These are phyloP conservation scores for Denticeps clupeoides DNA, from an alignment of 2,797 vertebrate species.

Conservation along the genomic window DNA sequence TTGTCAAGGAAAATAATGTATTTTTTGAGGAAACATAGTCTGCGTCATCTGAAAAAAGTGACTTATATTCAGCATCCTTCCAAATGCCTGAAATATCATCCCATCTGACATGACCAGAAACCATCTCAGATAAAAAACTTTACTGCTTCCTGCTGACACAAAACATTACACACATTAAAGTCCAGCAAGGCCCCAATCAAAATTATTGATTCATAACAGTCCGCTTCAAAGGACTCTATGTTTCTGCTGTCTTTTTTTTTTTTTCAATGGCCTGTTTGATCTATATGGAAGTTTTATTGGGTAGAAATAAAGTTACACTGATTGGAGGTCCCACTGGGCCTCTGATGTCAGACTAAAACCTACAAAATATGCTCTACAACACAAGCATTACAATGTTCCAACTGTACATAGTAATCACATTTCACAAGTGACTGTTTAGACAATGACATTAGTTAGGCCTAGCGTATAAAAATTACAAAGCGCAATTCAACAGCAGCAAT, in stretches of 20 bases:
- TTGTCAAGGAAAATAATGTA: no score
- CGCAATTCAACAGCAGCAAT: no score
- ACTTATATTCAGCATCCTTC: background rate
- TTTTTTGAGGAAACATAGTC: no score
- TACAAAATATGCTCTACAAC: no score
- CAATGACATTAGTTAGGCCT: no score
- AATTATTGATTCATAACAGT: constrained; percentile 54
- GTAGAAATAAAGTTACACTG: constrained; percentile 46
- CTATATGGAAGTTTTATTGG: constrained; percentile 33
- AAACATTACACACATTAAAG: constrained; percentile 58
- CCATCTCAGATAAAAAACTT: constrained; percentile 33
- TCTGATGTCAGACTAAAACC: no score
- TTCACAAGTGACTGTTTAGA: no score
- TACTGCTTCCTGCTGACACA: constrained; percentile 51
- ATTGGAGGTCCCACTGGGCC: constrained; percentile 37
- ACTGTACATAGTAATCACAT: no score
- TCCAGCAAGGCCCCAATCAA: constrained; percentile 57
- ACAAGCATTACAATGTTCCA: no score
- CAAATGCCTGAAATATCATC: background rate
- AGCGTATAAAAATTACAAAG: no score
- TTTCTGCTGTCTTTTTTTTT: constrained; percentile 53
- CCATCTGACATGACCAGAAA: background rate
- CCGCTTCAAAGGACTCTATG: constrained; percentile 56
- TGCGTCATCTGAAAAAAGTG: no score
- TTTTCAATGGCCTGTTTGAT: constrained; percentile 50